Conservation (phyloP, 2,797 vertebrate genomes). For the Esox lucius region DNA sequence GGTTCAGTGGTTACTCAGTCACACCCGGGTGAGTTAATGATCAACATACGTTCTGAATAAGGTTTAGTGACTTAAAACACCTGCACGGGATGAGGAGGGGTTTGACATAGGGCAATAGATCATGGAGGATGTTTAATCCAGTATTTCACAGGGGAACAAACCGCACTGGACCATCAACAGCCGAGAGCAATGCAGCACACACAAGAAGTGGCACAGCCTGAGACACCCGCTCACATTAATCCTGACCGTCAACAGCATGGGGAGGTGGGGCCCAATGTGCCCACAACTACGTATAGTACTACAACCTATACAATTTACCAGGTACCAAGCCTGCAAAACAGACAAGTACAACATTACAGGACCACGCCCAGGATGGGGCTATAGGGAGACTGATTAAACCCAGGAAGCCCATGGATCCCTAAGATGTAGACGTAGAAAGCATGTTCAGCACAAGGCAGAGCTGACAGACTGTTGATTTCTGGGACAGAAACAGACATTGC, state of each 20-base stretch:
- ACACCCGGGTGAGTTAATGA: neutral
- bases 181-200: neutral
- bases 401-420: neutral
- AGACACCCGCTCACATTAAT: constrained; percentile 11
- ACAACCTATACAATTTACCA: neutral
- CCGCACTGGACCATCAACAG: neutral
- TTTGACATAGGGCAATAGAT: too few relatives aligned
- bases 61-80: neutral
- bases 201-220: neutral
- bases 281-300: constrained; percentile 1
- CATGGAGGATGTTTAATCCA: neutral
- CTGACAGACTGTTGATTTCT: neutral
- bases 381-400: neutral
- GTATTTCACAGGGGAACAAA: neutral
- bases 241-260: constrained; percentile 2
- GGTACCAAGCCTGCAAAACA: constrained; percentile 9
- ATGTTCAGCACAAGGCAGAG: neutral
- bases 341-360: neutral
- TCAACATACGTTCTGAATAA: neutral
- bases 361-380: neutral
- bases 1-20: neutral
- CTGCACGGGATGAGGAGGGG: neutral
- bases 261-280: neutral
- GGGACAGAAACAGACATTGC: neutral
- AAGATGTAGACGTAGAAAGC: too few relatives aligned